Base-by-base conservation (phyloP, 2,113 vertebrate species). In the Phyllostomus hastatus region DNA sequence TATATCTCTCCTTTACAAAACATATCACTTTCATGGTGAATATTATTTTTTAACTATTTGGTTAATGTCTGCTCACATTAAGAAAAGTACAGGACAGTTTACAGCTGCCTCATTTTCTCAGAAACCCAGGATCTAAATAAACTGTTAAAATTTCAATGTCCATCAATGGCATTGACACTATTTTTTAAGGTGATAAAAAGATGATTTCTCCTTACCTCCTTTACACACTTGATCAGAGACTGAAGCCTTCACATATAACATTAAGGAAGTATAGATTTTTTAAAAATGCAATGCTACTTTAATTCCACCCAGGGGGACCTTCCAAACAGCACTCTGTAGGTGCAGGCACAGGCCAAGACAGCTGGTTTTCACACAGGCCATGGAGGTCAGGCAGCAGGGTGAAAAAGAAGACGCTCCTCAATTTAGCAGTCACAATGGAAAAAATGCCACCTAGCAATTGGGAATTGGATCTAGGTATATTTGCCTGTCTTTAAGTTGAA, bases 291-390 rank as follows among this genome's bases (percentile, higher is more conserved):
- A 10, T 10, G 1, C 48, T 33, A 10, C 10, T 4, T 33, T 95
- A 11, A 26, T 2, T 8, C 14, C 3, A n/a, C 0, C 14, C 17
- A 1, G 19, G 1, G 10, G 4, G 2, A 26, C 52, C 6, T 43
- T 48, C 79, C 15, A 76, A 50, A 48, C 7, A 52, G 48, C 6
- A 10, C 33, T 48, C 22, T 46, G 1, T 5, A 48, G 22, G 9
- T 43, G 1, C 38, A 43, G 15, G 24, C 14, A 31, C 31, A 67
- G 14, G 10, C n/a, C 17, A 28, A 2, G 4, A 8, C 3, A 3
- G 5, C 17, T 64, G 7, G 5, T 84, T 26, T 64, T 46, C 15
- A 38, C 38, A 73, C 12, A 72, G 5, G 48, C 12, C 4, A 7
- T 24, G 4, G 59, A 82, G 4, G n/a, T 57, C 48, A 69, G 12